These are phyloP conservation scores for Syrphus vitripennis DNA, from an alignment of 2,888 invertebrate genomes.

Conservation along the genomic window DNA sequence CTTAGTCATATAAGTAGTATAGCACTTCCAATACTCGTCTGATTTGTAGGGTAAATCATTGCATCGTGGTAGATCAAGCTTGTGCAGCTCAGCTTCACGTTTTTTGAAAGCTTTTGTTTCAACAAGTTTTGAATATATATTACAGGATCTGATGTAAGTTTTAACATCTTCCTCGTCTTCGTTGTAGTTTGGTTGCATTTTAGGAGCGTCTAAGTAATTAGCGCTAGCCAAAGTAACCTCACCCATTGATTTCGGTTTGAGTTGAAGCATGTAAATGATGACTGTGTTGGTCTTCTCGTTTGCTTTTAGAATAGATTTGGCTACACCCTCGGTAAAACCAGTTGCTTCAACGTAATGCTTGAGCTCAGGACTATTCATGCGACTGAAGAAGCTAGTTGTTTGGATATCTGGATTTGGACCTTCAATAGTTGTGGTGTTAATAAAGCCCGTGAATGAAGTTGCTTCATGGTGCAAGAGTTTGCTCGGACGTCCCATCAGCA, in stretches of 20 bases:
- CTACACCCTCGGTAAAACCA: slow-evolving; percentile 77
- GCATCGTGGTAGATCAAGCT: slow-evolving; percentile 90
- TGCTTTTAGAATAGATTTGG: slow-evolving; percentile 77
- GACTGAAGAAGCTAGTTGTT: slow-evolving; percentile 82
- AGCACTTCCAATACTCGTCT: slow-evolving; percentile 94
- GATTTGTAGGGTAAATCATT: slow-evolving; percentile 85
- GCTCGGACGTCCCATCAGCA: slow-evolving; percentile 82
- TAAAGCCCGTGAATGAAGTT: slow-evolving; percentile 83
- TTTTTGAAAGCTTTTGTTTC: slow-evolving; percentile 80
- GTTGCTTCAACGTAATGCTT: slow-evolving; percentile 77
- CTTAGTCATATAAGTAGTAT: slow-evolving; percentile 88
- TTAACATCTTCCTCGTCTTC: slow-evolving; percentile 82
- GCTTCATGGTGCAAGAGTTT: slow-evolving; percentile 81
- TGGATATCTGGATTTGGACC: slow-evolving; percentile 84
- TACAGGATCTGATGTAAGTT: slow-evolving; percentile 78
- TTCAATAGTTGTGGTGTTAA: slow-evolving; percentile 82
- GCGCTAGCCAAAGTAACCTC: slow-evolving; percentile 82
- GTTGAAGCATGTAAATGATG: slow-evolving; percentile 77
- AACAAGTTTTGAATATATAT: slow-evolving; percentile 78
- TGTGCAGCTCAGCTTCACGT: slow-evolving; percentile 81
- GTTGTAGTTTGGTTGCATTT: slow-evolving; percentile 84
- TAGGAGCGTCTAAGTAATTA: slow-evolving; percentile 83
- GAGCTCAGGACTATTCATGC: slow-evolving; percentile 80
- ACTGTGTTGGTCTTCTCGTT: slow-evolving; percentile 78
- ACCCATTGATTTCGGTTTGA: slow-evolving; percentile 82